Conservation (phyloP, 1,140 invertebrate genomes). For the Papilio helenus region DNA sequence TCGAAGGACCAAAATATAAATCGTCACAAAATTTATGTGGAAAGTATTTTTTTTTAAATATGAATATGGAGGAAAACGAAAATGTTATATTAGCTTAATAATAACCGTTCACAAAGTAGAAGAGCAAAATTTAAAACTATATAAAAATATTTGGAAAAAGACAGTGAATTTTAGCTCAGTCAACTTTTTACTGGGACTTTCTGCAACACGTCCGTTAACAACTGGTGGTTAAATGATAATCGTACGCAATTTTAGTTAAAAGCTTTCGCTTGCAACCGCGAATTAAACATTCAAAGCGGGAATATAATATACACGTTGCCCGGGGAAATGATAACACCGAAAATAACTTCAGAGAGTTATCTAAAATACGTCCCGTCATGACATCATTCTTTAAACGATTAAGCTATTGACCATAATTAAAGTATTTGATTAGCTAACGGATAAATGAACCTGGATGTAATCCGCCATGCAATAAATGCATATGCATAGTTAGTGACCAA, state of each 20-base stretch:
- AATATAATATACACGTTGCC: not conserved
- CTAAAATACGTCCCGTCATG: not conserved
- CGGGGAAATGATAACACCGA: not conserved
- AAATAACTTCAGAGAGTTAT: not conserved
- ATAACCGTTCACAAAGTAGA: too few relatives aligned
- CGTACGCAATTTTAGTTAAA: not conserved
- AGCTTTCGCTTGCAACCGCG: not conserved
- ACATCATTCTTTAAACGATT: not conserved
- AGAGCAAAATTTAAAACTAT: too few relatives aligned
- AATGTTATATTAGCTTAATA: too few relatives aligned
- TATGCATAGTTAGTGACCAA: too few relatives aligned
- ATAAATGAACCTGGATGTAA: too few relatives aligned
- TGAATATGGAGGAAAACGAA: too few relatives aligned
- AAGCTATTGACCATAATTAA: too few relatives aligned
- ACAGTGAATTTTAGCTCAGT: not conserved
- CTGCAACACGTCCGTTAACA: not conserved
- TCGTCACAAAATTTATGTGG: not conserved
- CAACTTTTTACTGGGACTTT: not conserved
- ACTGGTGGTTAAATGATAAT: not conserved
- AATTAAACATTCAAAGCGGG: constrained; percentile 5
- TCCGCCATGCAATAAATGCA: too few relatives aligned
- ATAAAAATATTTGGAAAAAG: not conserved
- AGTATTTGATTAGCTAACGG: too few relatives aligned
- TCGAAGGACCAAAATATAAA: not conserved
- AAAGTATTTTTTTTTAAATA: not conserved